Evolutionary conservation across 1,140 invertebrate genomes (phyloP), one percentile per base, ranked within the genome.

Genomic region (Protaetia brevitarsis): DNA sequence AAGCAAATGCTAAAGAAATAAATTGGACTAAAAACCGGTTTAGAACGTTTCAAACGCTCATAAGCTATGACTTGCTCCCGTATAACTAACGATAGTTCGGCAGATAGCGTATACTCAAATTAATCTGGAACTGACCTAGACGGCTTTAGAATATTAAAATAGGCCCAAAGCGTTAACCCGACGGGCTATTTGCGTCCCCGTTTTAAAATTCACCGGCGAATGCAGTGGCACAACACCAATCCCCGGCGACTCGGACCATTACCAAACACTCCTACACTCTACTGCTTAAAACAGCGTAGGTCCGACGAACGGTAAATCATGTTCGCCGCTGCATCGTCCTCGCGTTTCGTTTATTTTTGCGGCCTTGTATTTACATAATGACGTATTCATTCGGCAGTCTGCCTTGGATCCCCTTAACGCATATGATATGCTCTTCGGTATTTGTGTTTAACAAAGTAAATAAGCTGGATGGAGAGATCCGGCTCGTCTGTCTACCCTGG

Each of bases 41-140:
- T n/a, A n/a, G n/a, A n/a, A n/a, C n/a, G n/a, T n/a, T n/a, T n/a
- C n/a, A n/a, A n/a, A 51, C 19, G 41, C 10, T 51, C 19, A 10
- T 51, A 51, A 51, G 21, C 26, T 51, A 51, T 23, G 26, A 16
- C 16, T 23, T 8, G 41, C 19, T 34, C 21, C 13, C n/a, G n/a
- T n/a, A n/a, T n/a, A n/a, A n/a, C n/a, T n/a, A n/a, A n/a, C n/a
- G n/a, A n/a, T n/a, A n/a, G 41, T 23, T 23, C 41, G 19, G 41
- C 41, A 5, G 13, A 23, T 51, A 51, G 8, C 5, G 5, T 19
- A 19, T n/a, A n/a, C 19, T 8, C 5, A 51, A 23, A 51, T 23
- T 51, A 51, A 51, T 51, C 41, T 51, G 11, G 41, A 51, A 51
- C 41, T 51, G 41, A 51, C 41, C 41, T 51, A 51, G 41, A 51